These are phyloP conservation scores for Cariama cristata DNA, from an alignment of 2,113 vertebrate species.

Conservation along the genomic window DNA sequence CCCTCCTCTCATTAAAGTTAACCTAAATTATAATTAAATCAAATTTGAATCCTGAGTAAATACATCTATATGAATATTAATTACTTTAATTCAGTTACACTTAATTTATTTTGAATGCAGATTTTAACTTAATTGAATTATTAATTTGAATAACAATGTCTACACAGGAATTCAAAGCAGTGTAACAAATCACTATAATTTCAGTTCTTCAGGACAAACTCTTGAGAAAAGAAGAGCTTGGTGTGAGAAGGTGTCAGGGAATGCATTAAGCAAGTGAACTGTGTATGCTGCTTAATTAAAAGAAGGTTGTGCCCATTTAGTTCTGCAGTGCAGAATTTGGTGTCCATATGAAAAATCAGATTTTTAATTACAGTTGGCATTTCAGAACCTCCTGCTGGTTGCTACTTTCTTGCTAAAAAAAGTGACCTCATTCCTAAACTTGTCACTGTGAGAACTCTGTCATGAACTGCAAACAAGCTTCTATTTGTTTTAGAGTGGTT, in stretches of 20 bases:
- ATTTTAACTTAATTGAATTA: conserved; percentile 22
- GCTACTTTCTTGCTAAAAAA: conserved; percentile 41
- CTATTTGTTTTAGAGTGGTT: not conserved
- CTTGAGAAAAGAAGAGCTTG: not conserved
- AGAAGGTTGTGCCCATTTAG: not conserved
- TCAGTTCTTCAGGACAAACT: not conserved
- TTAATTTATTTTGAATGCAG: conserved; percentile 16
- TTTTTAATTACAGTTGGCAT: conserved; percentile 58
- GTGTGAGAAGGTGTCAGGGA: not conserved
- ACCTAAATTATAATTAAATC: conserved; percentile 19
- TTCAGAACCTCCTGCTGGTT: conserved; percentile 44
- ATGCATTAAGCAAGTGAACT: conserved; percentile 6
- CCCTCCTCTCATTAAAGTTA: not conserved
- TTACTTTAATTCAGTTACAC: conserved; percentile 14
- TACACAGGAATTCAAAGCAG: not conserved
- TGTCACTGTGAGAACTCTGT: not conserved
- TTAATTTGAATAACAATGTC: conserved; percentile 46
- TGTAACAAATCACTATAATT: not conserved
- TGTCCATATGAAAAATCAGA: conserved; percentile 40
- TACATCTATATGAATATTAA: not conserved
- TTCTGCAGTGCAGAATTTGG: not conserved
- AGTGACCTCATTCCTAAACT: conserved; percentile 55
- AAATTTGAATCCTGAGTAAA: not conserved
- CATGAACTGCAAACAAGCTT: conserved; percentile 26
- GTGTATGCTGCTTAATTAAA: conserved; percentile 30